Evolutionary conservation across 2,888 invertebrate species (phyloP), one percentile per base, ranked within the genome.

Genomic region (Caenorhabditis afra): DNA sequence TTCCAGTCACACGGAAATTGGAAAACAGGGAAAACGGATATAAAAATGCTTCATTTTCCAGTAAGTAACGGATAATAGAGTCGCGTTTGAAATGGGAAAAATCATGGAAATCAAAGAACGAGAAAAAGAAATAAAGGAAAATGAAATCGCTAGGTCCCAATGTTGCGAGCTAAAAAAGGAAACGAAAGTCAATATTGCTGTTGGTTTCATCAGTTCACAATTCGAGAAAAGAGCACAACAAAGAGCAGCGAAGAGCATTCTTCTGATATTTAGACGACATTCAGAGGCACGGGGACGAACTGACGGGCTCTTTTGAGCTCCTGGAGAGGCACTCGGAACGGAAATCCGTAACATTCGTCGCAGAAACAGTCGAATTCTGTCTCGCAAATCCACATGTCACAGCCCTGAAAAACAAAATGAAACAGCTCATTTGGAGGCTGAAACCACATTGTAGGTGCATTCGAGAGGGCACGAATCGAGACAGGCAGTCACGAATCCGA

Each of bases 281-380:
- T 44, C n/a, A 29, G 7, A 29, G 29, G 29, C 29, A 29, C 3
- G 4, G 29, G 29, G 7, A 29, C 29, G 3, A 29, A 29, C 4
- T 41, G 41, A 3, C 49, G 47, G 4, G 49, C 52, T 22, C 58
- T 23, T 41, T 16, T 39, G 16, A 71, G 47, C 0, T 22, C 64
- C 22, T 22, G 39, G 16, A 71, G 44, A 11, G 55, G 14, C 2
- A 71, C 37, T 12, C 37, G 55, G 7, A 37, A 62, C 7, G 16
- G 20, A 35, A 55, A 71, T 41, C 64, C 62, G 16, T 49, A 49
- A 16, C 71, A 71, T 8, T 55, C 71, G 41, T 64, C 62, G 35
- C 71, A 71, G 64, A 71, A 49, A 53, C 71, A 71, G 12, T 57
- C 71, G 12, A 62, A 41, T 10, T 57, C 62, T 3, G 70, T 35